phyloP scores from a whole-genome alignment of 2,888 invertebrate genomes.

The Cyrtodaria siliqua region DNA sequence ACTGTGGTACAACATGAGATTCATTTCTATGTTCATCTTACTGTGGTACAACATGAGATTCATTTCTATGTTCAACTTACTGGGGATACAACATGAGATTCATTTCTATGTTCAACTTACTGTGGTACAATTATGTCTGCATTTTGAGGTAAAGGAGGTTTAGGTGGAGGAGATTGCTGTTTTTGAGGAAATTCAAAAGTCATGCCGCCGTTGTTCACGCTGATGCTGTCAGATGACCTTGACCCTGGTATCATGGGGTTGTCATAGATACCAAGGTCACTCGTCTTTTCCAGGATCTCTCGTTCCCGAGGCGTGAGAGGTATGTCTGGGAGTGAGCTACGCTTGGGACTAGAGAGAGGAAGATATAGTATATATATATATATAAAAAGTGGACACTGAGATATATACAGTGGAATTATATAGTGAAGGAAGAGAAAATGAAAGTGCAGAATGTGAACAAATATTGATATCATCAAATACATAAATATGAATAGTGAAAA shows the following conservation, averaged over 20 bases:
- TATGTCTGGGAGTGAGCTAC: conserved; percentile 84
- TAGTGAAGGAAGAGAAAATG: too few species aligned
- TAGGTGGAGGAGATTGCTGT: conserved; percentile 90
- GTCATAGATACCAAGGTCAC: conserved; percentile 77
- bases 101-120: conserved; percentile 45
- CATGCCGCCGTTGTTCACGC: conserved; percentile 62
- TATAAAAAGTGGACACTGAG: too few species aligned
- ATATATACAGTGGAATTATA: too few species aligned
- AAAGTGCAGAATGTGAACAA: too few species aligned
- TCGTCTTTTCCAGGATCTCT: conserved; percentile 85
- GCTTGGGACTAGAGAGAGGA: conserved; percentile 68
- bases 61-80: too few species aligned
- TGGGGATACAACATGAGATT: too few species aligned
- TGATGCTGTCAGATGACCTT: conserved; percentile 80
- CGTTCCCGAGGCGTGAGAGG: conserved; percentile 85
- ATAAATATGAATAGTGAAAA: too few species aligned
- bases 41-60: too few species aligned
- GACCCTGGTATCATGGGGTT: conserved; percentile 71
- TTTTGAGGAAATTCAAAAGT: conserved; percentile 61
- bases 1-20: conserved; percentile 17
- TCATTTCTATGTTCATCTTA: too few species aligned
- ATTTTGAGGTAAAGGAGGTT: conserved; percentile 93
- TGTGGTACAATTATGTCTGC: conserved; percentile 68
- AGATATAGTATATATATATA: too few species aligned
- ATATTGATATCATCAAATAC: too few species aligned